Base-by-base conservation (phyloP, 2,888 invertebrate genomes). In the Cylloceria caligata region DNA sequence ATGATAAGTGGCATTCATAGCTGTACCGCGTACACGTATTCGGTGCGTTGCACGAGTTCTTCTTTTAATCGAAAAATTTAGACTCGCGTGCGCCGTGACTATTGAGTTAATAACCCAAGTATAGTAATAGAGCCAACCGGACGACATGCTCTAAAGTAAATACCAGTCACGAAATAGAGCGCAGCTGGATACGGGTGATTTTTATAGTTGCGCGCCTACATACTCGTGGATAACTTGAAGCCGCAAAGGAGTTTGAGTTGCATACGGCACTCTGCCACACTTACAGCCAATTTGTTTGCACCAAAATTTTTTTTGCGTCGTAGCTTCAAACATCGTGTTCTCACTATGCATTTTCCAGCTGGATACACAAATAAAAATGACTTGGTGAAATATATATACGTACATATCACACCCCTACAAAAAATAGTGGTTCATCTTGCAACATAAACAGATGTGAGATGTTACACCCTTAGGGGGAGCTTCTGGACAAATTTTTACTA, bases 181-280 rank as follows among this genome's bases (percentile, higher is more conserved):
- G 73, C 77, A 81, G 77, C 81, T 81, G 81, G 45, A 77, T 77
- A 76, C 76, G 77, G 73, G 73, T 62, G 65, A 77, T 69, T 81
- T 72, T 76, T 39, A 62, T 65, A 42, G 36, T 57, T 71, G 7
- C 47, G 36, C 39, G 36, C 42, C 27, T 27, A 21, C 67, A 42
- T 39, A 45, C 42, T 21, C 68, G 30, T 24, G 49, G 34, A 49
- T 49, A 21, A 34, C 34, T 69, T 27, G 42, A 42, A 69, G 55
- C 39, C 27, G n/a, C 39, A 47, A 13, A 30, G 30, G n/a, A 72
- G 27, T 19, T 60, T 73, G 52, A 60, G 60, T 42, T 76, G 5
- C 24, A 19, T 9, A n/a, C 52, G 39, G 34, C 77, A 68, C 16
- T 16, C 55, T 16, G 42, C 27, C 71, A 19, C 71, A 71, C 71